Evolutionary conservation across 2,888 invertebrate species (phyloP).

Genomic region (Andricus curvator): DNA sequence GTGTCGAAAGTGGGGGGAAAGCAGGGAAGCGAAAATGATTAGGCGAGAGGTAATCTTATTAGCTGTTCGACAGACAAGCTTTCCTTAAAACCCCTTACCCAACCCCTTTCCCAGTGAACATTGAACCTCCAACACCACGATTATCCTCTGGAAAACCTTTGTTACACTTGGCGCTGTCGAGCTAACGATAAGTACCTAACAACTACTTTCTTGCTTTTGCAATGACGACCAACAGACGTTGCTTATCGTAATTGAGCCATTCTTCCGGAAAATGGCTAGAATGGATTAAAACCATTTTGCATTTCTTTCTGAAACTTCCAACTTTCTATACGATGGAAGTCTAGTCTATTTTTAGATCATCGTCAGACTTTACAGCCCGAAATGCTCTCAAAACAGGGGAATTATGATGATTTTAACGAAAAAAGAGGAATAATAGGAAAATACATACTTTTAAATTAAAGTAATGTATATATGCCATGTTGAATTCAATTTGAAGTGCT

Average conservation of each 20-base stretch:
- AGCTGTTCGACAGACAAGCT: constrained; percentile 63
- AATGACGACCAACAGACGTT: neutral
- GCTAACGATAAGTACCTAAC: neutral
- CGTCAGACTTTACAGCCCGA: too few species aligned
- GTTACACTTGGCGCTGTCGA: constrained; percentile 12
- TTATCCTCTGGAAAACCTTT: constrained; percentile 25
- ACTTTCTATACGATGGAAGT: neutral
- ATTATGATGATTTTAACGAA: too few species aligned
- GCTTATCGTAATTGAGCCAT: neutral
- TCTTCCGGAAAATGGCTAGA: neutral
- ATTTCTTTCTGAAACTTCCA: neutral
- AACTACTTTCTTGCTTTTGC: neutral
- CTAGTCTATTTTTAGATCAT: neutral
- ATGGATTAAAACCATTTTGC: neutral
- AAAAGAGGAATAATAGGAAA: too few species aligned
- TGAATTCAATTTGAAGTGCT: too few species aligned
- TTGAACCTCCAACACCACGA: neutral
- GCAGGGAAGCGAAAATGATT: constrained; percentile 57
- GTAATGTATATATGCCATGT: too few species aligned
- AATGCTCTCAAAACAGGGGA: too few species aligned
- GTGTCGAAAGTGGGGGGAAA: constrained; percentile 4
- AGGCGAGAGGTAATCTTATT: constrained; percentile 64
- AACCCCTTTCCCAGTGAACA: neutral
- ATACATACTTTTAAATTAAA: too few species aligned
- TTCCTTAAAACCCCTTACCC: constrained; percentile 56